A percentile compares a stretch with the other conserved stretches of the same genome.
These are phyloP conservation scores for Diorhabda elongata DNA, from an alignment of 1,140 invertebrate species.

Conservation along the genomic window DNA sequence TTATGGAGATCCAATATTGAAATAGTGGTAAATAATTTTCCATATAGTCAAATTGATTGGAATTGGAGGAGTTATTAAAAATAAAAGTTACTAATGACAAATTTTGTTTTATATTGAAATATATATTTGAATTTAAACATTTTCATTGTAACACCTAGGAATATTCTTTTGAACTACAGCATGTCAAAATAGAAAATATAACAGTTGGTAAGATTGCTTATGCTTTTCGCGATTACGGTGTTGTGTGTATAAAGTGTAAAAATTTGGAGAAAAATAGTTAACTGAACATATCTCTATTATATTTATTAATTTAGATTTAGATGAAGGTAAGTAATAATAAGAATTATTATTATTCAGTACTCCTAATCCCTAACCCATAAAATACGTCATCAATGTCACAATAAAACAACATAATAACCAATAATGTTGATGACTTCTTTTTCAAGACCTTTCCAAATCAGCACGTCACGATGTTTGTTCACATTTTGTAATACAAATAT, in stretches of 20 bases:
- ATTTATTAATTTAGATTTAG: slow-evolving; percentile 38
- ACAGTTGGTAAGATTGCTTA: neutral
- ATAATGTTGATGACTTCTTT: slow-evolving; percentile 5
- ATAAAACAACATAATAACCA: neutral
- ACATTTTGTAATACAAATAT: slow-evolving; percentile 18
- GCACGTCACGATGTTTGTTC: slow-evolving; percentile 26
- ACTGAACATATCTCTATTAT: slow-evolving; percentile 36
- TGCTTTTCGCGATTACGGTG: slow-evolving; percentile 28
- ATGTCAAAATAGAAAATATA: neutral
- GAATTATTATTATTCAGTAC: slow-evolving; percentile 1
- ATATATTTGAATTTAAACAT: too few species aligned
- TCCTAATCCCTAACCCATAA: slow-evolving; percentile 9
- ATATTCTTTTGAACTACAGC: neutral
- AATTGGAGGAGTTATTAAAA: too few species aligned
- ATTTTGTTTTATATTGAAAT: too few species aligned
- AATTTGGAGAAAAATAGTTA: slow-evolving; percentile 24
- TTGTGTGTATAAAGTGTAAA: slow-evolving; percentile 34
- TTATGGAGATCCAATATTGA: too few species aligned
- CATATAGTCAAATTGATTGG: too few species aligned
- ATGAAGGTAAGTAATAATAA: slow-evolving; percentile 36
- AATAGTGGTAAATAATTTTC: too few species aligned
- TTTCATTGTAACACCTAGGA: too few species aligned
- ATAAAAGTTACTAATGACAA: too few species aligned
- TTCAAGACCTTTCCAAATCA: slow-evolving; percentile 9
- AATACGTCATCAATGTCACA: slow-evolving; percentile 10